A percentile compares a stretch with the other conserved stretches of the same genome.
phyloP scores from a whole-genome alignment of 92 coral and sea anemone genomes.

The Porites rus region DNA sequence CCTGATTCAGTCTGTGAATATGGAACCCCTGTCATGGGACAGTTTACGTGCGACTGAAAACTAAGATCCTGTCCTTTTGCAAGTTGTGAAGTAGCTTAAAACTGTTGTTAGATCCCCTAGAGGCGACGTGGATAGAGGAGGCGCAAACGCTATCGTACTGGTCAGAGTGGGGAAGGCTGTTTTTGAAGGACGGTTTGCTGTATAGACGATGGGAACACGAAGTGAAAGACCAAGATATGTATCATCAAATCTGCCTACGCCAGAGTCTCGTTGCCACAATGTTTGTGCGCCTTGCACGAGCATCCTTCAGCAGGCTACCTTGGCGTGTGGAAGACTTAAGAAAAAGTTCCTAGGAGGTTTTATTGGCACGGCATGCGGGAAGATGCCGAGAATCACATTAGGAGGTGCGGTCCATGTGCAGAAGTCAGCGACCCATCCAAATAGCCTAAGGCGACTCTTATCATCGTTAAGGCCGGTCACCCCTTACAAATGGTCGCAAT shows the following conservation, averaged over 20 bases:
- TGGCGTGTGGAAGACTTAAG: conserved; percentile 43
- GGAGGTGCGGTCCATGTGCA: conserved; percentile 52
- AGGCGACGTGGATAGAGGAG: conserved; percentile 38
- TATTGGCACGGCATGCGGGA: conserved; percentile 50
- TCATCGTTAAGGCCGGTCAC: conserved; percentile 43
- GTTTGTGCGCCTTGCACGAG: conserved; percentile 40
- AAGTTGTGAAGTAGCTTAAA: conserved; percentile 28
- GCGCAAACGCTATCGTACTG: conserved; percentile 28
- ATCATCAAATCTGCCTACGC: conserved; percentile 38
- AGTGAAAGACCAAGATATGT: conserved; percentile 20
- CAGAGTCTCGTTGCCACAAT: conserved; percentile 32
- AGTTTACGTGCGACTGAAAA: conserved; percentile 2
- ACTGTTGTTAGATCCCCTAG: conserved; percentile 27
- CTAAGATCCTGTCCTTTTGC: conserved; percentile 30
- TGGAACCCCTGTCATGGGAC: conserved; percentile 13
- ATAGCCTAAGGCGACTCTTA: conserved; percentile 33
- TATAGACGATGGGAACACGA: conserved; percentile 58
- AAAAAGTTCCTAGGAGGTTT: conserved; percentile 42
- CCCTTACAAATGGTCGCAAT: conserved; percentile 60
- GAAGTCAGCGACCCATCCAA: conserved; percentile 47
- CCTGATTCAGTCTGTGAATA: conserved; percentile 1
- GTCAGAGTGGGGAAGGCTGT: conserved; percentile 46
- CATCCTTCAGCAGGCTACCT: conserved; percentile 61
- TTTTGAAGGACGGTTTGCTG: conserved; percentile 38
- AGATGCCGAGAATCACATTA: conserved; percentile 35